A percentile compares a stretch with the other conserved stretches of the same genome.
phyloP scores from a whole-genome alignment of 1,140 invertebrate species.

The Marisa cornuarietis region DNA sequence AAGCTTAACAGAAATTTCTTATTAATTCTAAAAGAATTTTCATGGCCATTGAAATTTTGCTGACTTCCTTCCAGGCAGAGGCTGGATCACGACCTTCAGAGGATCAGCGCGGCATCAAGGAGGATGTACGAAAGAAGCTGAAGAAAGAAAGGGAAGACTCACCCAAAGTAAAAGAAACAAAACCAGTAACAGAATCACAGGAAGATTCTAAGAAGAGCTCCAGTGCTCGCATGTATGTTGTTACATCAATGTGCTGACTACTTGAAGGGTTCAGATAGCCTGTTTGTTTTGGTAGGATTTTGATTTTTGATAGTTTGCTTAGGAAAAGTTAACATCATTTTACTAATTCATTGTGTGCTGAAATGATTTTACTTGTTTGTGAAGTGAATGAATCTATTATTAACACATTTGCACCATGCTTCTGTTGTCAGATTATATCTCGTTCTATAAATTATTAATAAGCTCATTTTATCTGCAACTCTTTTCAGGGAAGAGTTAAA shows the following conservation, averaged over 20 bases:
- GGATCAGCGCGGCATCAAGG: background rate
- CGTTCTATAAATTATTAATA: constrained; percentile 19
- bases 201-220: constrained; percentile 8
- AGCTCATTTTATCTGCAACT: constrained; percentile 3
- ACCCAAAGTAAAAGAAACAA: constrained; percentile 48
- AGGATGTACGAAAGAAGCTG: constrained; percentile 44
- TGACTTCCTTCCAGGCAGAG: background rate
- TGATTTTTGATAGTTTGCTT: no score
- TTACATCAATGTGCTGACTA: no score
- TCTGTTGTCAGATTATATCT: constrained; percentile 35
- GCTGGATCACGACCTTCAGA: background rate
- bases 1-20: background rate
- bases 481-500: constrained; percentile 77
- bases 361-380: no score
- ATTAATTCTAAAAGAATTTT: background rate
- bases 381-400: no score
- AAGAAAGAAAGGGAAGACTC: constrained; percentile 45
- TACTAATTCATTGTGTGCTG: no score
- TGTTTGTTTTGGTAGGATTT: no score
- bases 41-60: background rate
- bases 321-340: no score
- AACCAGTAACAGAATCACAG: background rate
- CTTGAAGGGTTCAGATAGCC: no score
- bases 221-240: constrained; percentile 6
- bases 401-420: background rate